phyloP scores from a whole-genome alignment of 2,113 vertebrate species.

The Podarcis raffonei region DNA sequence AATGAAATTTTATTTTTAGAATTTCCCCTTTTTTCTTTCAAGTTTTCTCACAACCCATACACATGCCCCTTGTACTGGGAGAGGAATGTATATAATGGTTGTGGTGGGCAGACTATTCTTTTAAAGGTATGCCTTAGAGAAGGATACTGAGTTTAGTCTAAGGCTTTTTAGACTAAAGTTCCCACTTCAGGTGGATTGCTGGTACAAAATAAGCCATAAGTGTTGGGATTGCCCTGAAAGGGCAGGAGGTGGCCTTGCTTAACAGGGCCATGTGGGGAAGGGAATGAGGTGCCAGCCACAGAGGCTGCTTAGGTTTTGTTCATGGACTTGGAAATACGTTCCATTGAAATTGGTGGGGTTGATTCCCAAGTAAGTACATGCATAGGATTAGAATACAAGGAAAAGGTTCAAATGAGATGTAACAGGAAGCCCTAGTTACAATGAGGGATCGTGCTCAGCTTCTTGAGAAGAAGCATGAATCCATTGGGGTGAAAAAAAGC shows the following conservation, averaged over 20 bases:
- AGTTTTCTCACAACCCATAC: constrained; percentile 23
- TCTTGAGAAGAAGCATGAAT: not conserved
- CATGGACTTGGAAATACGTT: not conserved
- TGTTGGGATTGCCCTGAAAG: constrained; percentile 20
- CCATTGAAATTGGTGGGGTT: not conserved
- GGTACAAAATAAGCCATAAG: constrained; percentile 19
- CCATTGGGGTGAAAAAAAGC: not conserved
- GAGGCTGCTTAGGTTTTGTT: not conserved
- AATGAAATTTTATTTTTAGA: constrained; percentile 38
- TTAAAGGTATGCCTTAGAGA: constrained; percentile 52
- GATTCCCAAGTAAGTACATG: not conserved
- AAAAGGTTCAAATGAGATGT: not conserved
- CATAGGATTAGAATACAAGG: not conserved
- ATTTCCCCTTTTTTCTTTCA: constrained; percentile 49
- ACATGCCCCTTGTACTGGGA: constrained; percentile 35
- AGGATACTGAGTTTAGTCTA: constrained; percentile 19
- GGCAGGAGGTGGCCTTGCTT: not conserved
- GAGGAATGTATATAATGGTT: not conserved
- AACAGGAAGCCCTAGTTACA: constrained; percentile 15
- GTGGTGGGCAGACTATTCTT: constrained; percentile 27
- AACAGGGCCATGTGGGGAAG: constrained; percentile 10
- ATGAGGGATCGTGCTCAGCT: not conserved
- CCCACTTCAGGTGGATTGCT: constrained; percentile 6
- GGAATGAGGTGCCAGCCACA: not conserved
- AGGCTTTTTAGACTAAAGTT: constrained; percentile 37